Percentiles rank a stretch among this genome's conserved stretches.
Conservation (phyloP, 2,113 vertebrate species). For the Sapajus apella region DNA sequence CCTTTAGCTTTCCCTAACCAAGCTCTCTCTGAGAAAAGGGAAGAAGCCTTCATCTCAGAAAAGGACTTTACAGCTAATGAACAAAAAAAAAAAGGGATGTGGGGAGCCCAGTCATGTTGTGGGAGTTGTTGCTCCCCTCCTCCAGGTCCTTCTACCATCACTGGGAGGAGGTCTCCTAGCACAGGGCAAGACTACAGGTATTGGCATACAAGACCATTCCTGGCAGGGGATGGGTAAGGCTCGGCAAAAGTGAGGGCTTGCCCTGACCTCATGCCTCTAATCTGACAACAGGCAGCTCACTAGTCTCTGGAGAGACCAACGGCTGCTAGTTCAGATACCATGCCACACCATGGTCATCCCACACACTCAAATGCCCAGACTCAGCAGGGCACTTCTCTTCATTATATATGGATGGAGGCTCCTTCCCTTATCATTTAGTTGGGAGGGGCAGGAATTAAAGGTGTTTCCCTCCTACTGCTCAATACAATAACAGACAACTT, state of each 20-base stretch:
- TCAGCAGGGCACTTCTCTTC: neutral
- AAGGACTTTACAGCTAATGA: neutral
- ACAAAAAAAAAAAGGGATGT: neutral
- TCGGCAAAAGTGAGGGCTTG: neutral
- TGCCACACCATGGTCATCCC: neutral
- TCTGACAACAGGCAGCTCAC: neutral
- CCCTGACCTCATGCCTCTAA: neutral
- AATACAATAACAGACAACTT: neutral
- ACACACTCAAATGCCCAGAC: neutral
- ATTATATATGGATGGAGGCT: neutral
- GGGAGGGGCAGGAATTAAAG: neutral
- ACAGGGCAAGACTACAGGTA: neutral
- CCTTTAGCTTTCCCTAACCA: neutral
- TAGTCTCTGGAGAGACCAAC: neutral
- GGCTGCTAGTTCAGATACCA: neutral
- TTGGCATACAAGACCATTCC: neutral
- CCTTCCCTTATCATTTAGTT: neutral
- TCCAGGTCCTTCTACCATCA: neutral
- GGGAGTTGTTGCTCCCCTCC: neutral
- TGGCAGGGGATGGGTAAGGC: neutral
- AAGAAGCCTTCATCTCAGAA: neutral
- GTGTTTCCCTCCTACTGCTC: neutral
- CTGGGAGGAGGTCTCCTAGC: neutral
- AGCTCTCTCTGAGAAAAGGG: neutral
- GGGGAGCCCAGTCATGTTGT: neutral